These are phyloP conservation scores for Neelides sp. DNA, from an alignment of 1,140 invertebrate genomes.

Conservation along the genomic window DNA sequence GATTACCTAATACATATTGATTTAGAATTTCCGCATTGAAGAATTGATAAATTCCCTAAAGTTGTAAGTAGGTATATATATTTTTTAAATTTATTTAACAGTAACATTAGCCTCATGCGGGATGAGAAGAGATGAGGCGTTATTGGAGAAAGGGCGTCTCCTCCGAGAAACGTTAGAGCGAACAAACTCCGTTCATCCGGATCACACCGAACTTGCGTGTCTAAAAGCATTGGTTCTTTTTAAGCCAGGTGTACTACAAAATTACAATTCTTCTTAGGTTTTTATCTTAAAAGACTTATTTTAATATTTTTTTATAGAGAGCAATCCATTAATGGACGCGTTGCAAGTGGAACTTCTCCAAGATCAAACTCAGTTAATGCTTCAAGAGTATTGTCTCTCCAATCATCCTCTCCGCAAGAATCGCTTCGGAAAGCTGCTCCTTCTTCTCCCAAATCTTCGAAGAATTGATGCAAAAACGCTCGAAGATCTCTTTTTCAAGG, in stretches of 20 bases:
- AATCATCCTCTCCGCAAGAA: slow-evolving; percentile 38
- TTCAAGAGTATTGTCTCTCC: slow-evolving; percentile 49
- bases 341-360: slow-evolving; percentile 54
- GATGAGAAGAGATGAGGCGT: slow-evolving; percentile 36
- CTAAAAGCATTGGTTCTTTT: slow-evolving; percentile 68
- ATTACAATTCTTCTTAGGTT: not conserved
- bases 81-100: no score
- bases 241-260: slow-evolving; percentile 50
- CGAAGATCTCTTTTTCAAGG: slow-evolving; percentile 54
- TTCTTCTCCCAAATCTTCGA: slow-evolving; percentile 50
- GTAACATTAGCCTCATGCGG: no score
- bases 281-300: not conserved
- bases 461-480: slow-evolving; percentile 43
- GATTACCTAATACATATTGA: no score
- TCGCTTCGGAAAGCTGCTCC: slow-evolving; percentile 54
- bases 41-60: no score
- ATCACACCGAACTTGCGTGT: slow-evolving; percentile 71
- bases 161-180: slow-evolving; percentile 50
- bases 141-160: slow-evolving; percentile 42
- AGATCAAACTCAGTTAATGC: slow-evolving; percentile 61
- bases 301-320: slow-evolving; percentile 41
- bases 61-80: no score
- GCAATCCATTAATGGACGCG: slow-evolving; percentile 47
- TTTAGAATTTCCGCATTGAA: no score
- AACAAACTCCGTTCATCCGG: slow-evolving; percentile 50